A percentile compares a stretch with the other conserved stretches of the same genome.
These are phyloP conservation scores for Eupithecia vulgata DNA, from an alignment of 2,888 invertebrate species.

Conservation along the genomic window DNA sequence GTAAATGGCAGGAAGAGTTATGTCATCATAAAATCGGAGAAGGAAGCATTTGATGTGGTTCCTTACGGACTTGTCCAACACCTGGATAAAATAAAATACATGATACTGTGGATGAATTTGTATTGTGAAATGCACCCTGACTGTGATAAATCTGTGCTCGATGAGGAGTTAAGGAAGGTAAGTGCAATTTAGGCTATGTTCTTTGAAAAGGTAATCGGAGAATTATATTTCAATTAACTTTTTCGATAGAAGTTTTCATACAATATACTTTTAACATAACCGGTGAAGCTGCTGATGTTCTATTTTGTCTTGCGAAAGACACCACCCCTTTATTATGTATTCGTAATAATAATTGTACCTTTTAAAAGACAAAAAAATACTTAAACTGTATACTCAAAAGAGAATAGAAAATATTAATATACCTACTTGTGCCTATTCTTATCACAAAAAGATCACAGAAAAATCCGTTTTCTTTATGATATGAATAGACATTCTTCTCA, in stretches of 20 bases:
- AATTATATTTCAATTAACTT: neutral
- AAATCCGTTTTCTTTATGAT: too few species aligned
- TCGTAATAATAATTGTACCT: too few species aligned
- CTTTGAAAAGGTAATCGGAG: neutral
- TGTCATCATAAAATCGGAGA: slow-evolving; percentile 52
- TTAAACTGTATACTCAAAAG: neutral
- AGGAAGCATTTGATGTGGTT: slow-evolving; percentile 48
- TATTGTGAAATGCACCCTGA: slow-evolving; percentile 61
- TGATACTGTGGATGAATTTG: slow-evolving; percentile 57
- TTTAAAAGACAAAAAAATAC: neutral
- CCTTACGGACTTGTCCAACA: slow-evolving; percentile 47
- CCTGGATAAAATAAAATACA: slow-evolving; percentile 53
- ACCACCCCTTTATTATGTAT: neutral
- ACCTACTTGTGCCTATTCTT: neutral
- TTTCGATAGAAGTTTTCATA: neutral
- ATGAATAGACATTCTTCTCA: too few species aligned
- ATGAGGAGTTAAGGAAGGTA: slow-evolving; percentile 56
- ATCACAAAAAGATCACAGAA: neutral
- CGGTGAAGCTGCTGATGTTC: neutral
- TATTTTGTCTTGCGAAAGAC: neutral
- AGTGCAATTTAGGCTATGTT: slow-evolving; percentile 21
- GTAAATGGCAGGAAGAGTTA: slow-evolving; percentile 45
- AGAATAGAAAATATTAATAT: neutral
- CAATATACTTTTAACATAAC: neutral
- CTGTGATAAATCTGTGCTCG: slow-evolving; percentile 55